Base-by-base conservation (phyloP, 2,797 vertebrate genomes). In the Zalophus californianus region DNA sequence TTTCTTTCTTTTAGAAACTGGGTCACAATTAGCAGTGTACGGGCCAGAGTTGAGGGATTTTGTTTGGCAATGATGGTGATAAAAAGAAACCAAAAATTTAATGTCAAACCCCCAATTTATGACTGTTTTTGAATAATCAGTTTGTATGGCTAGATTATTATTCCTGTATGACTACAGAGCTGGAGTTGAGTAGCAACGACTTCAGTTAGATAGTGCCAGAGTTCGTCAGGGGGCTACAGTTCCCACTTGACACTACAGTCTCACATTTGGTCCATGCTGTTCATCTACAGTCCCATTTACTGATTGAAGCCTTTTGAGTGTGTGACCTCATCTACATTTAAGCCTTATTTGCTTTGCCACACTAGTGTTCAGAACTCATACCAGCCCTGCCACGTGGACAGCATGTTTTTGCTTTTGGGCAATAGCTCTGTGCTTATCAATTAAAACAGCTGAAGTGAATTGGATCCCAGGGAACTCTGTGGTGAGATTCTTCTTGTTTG, bases 1-100 rank as follows among this genome's bases (percentile, higher is more conserved):
- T 6, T 52, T 85, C 18, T 95, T 85, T 14, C 32, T 92, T 88
- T n/a, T 93, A 75, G 70, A 95, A 96, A 66, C 12, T 21, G 32
- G 16, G 58, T 77, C 94, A 44, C 11, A 64, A 32, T 35, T 41
- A 88, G 79, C 50, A 58, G 38, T 41, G 16, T 60, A 52, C 29
- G 27, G 29, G 18, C 35, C 29, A 48, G 41, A 64, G 29, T 44
- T 58, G 62, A 70, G 91, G 85, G 20, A 15, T 91, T 96, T 90
- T 50, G 4, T 72, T n/a, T 90, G 54, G 44, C 32, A 86, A 35
- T 23, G 48, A 73, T 4, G 54, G 7, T 35, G 56, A 29, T 70
- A 87, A 60, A 86, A 90, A 68, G 32, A 86, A 73, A 72, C 10
- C 48, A 95, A 16, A 88, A 73, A 82, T 73, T 23, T 89, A 92